These are phyloP conservation scores for Phortica okadai DNA, from an alignment of 2,888 invertebrate species.

Conservation along the genomic window DNA sequence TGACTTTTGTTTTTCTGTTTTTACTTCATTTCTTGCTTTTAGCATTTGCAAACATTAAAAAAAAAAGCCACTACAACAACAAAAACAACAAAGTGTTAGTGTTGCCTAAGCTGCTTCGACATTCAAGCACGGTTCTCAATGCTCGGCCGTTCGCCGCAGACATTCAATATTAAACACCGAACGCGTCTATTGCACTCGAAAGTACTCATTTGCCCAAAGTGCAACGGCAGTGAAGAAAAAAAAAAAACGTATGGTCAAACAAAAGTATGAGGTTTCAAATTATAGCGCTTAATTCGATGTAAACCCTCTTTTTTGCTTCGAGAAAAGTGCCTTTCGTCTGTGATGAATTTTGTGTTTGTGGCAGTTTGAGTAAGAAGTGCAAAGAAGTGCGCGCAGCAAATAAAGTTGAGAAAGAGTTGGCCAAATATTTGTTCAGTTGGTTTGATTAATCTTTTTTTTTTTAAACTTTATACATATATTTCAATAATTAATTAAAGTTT, in stretches of 20 bases:
- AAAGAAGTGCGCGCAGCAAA: no score
- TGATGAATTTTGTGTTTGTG: no score
- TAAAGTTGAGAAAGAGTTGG: no score
- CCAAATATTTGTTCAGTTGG: no score
- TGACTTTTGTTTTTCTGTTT: conserved; percentile 57
- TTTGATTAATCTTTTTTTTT: no score
- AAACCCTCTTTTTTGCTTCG: no score
- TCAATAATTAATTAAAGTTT: no score
- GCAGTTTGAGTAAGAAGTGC: no score
- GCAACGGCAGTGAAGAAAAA: not conserved
- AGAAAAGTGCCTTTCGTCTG: no score
- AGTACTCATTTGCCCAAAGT: not conserved
- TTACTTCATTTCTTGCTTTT: conserved; percentile 57
- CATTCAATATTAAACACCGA: conserved; percentile 51
- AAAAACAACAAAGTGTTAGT: not conserved
- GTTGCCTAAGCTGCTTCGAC: not conserved
- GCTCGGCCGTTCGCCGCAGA: conserved; percentile 46
- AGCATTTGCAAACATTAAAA: not conserved
- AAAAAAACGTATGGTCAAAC: not conserved
- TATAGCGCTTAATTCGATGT: not conserved
- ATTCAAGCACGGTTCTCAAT: not conserved
- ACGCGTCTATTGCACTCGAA: not conserved
- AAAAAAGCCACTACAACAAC: not conserved
- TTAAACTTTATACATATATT: no score
- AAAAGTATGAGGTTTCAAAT: conserved; percentile 2